Conservation (phyloP, 1,140 invertebrate genomes). For the Tribolium madens region DNA sequence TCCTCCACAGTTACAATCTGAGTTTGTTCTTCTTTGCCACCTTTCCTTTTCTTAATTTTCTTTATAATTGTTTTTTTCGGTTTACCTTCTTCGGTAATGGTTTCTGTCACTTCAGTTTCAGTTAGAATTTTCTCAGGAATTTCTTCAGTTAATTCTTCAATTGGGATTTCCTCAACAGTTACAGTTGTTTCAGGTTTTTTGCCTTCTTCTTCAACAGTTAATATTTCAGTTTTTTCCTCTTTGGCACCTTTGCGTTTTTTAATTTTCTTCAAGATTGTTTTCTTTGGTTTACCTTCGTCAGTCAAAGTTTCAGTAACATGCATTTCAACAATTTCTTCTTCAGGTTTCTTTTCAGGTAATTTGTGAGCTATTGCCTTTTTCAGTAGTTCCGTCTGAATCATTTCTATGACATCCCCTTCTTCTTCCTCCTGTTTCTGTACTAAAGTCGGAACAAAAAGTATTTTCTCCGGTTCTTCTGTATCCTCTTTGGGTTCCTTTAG, state of each 20-base stretch:
- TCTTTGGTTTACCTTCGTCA: constrained; percentile 57
- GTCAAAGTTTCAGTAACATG: constrained; percentile 50
- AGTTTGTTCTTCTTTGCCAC: constrained; percentile 58
- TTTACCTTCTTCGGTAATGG: constrained; percentile 52
- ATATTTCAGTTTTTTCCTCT: constrained; percentile 62
- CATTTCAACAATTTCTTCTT: constrained; percentile 43
- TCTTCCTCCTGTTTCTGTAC: constrained; percentile 24
- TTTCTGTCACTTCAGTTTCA: constrained; percentile 50
- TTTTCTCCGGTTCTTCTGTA: constrained; percentile 61
- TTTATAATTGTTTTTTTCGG: constrained; percentile 62
- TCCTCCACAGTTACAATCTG: constrained; percentile 63
- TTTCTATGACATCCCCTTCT: constrained; percentile 58
- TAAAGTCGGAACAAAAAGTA: constrained; percentile 20
- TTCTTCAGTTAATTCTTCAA: constrained; percentile 38
- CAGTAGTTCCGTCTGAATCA: constrained; percentile 53
- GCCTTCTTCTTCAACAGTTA: constrained; percentile 58
- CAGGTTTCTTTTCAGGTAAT: constrained; percentile 49
- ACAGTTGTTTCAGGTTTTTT: constrained; percentile 56
- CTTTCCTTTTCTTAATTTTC: constrained; percentile 60
- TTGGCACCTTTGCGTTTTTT: constrained; percentile 62
- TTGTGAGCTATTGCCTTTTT: constrained; percentile 54
- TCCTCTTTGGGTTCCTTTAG: constrained; percentile 60
- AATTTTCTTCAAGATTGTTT: constrained; percentile 56
- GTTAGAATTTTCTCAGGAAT: not conserved
- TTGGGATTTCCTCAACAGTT: constrained; percentile 51